Evolutionary conservation across 2,888 invertebrate species (phyloP).

Genomic region (Zaprionus lineosus): DNA sequence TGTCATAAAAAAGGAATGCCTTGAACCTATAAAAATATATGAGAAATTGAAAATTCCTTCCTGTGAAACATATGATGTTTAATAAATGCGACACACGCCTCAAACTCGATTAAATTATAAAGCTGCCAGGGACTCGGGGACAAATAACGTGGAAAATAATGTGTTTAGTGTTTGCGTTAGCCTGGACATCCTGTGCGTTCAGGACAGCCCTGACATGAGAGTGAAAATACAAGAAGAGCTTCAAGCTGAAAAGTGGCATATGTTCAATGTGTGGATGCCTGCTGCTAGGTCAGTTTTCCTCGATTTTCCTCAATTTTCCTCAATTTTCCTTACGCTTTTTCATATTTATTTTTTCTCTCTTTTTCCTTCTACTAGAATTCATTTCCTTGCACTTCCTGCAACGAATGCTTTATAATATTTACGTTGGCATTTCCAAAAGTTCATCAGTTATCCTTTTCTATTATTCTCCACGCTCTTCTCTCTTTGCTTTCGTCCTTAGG

Average conservation of each 20-base stretch:
- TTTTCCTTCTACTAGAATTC: too few species aligned
- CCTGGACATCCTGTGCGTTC: too few species aligned
- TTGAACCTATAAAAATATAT: background rate
- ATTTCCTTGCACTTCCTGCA: slow-evolving; percentile 66
- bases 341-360: slow-evolving; percentile 5
- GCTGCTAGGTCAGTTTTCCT: background rate
- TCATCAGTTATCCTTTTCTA: background rate
- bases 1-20: slow-evolving; percentile 5
- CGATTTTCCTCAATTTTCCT: slow-evolving; percentile 25
- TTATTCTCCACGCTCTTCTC: background rate
- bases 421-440: background rate
- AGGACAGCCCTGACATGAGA: slow-evolving; percentile 9
- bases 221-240: slow-evolving; percentile 14
- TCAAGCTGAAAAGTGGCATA: slow-evolving; percentile 1
- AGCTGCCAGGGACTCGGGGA: background rate
- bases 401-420: slow-evolving; percentile 18
- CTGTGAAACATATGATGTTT: background rate
- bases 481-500: too few species aligned
- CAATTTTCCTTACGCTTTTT: slow-evolving; percentile 21
- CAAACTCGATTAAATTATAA: slow-evolving; percentile 4
- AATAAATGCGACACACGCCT: background rate
- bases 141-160: slow-evolving; percentile 13
- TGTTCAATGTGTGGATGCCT: background rate
- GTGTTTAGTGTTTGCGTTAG: background rate
- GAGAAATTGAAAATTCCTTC: slow-evolving; percentile 13